Evolutionary conservation across 2,113 vertebrate species (phyloP), one percentile per base, ranked within the genome.

Genomic region (Pelobates fuscus): DNA sequence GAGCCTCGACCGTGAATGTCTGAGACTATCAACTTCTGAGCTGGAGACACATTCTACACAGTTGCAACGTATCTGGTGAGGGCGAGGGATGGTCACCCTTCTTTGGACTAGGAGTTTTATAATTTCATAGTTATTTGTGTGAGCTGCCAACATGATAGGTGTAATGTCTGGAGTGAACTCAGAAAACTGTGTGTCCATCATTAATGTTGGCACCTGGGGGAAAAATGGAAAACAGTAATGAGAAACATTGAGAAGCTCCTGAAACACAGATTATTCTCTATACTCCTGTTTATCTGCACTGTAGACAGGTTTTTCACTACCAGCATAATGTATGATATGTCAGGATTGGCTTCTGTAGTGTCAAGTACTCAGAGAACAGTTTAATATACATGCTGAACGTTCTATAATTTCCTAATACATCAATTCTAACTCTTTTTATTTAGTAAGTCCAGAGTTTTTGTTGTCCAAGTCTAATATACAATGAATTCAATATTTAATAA

Each of bases 121-220:
- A 86, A 98, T 98, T 83, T 98, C 95, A 0, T 98, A 98, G 88
- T 98, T 99, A 90, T 99, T 99, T 85, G 97, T 98, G 86, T 99
- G 97, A 80, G 97, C 96, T 0, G 97, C 97, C 85, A 99, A 88
- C 96, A 99, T 99, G 82, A 99, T 99, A 21, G 97, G 97, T 26
- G 97, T 99, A 82, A 98, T 98, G 29, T 98, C 97, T 0, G 97
- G 97, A 43, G 96, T 98, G 89, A 98, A 98, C 83, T 98, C 96
- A 0, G 97, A 99, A 65, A 99, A 99, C 87, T 98, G 97, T 0
- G 94, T 94, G 84, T 98, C 96, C 97, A 99, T 97, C 88, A 93
- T 90, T 80, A 98, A 82, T 0, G 94, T 94, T 46, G 96, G 95
- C 43, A 98, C 94, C 97, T 98, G 81, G 1, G 61, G 0, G 74